Evolutionary conservation across 2,797 vertebrate genomes (phyloP), one percentile per base, ranked within the genome.

Genomic region (Falco rusticolus): DNA sequence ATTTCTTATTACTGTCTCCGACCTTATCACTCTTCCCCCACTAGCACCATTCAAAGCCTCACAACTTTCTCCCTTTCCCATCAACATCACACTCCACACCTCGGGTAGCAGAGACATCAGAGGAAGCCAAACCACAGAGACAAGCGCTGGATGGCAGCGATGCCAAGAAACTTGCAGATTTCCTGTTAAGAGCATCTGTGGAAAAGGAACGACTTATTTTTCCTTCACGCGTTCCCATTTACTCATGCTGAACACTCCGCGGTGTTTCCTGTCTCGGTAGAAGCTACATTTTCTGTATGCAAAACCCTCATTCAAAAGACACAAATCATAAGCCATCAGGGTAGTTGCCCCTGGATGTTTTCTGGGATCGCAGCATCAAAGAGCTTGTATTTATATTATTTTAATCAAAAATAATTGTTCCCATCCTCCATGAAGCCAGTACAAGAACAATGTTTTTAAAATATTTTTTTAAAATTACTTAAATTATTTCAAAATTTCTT

Each of bases 1-100:
- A n/a, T 57, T 79, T 34, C 16, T 22, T 9, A 10, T 5, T 11
- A 15, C 9, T 6, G 1, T 24, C 45, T 45, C 39, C 24, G 84
- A 3, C 11, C 37, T n/a, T 2, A 9, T 17, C 54, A 11, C 10
- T 4, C 33, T 39, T 11, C 11, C 43, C 57, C 33, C 24, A 4
- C 18, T 5, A 25, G 34, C 48, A 13, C 33, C 26, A 3, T 7
- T 8, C 75, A 19, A 26, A 51, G 14, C 37, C 31, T 11, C 20
- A 2, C n/a, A 12, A 53, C 6, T 25, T 16, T 48, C 16, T 60
- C n/a, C 75, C 29, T 9, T 33, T 59, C 12, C 20, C 71, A n/a
- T 13, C 51, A 50, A 29, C 1, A 0, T 45, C 12, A 8, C 1
- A 2, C 41, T 74, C 57, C 29, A 13, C 34, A 4, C 37, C 51